These are phyloP conservation scores for Atlantisia rogersi DNA, from an alignment of 2,113 vertebrate genomes.

Conservation along the genomic window DNA sequence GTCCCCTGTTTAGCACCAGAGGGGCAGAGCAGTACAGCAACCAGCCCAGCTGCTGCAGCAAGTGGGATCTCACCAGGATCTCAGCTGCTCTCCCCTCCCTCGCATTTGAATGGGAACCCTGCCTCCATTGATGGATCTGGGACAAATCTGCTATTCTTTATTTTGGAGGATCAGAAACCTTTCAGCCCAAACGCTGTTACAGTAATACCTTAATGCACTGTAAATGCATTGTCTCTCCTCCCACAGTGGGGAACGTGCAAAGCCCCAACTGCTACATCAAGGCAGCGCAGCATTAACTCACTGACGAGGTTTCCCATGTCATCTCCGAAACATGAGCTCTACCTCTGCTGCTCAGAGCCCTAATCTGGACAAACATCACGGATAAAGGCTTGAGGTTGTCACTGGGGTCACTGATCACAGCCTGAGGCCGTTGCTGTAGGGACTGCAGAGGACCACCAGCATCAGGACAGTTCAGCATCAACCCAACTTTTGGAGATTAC, in stretches of 20 bases:
- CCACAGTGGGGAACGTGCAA: background rate
- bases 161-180: background rate
- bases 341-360: background rate
- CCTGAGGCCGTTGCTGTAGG: background rate
- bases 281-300: background rate
- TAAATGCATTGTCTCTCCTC: background rate
- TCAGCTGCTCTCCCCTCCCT: background rate
- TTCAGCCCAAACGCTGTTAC: background rate
- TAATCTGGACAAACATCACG: rapidly evolving
- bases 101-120: background rate
- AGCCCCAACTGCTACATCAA: background rate
- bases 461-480: background rate
- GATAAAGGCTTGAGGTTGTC: background rate
- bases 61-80: background rate
- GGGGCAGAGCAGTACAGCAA: rapidly evolving
- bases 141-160: background rate
- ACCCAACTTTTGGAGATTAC: background rate
- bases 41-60: background rate
- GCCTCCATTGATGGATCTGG: slow-evolving; percentile 43
- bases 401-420: background rate
- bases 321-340: rapidly evolving
- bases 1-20: background rate
- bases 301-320: background rate
- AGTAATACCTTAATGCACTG: slow-evolving; percentile 18
- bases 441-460: background rate